Conservation (phyloP, 2,888 invertebrate species). For the Tenthredo notha region DNA sequence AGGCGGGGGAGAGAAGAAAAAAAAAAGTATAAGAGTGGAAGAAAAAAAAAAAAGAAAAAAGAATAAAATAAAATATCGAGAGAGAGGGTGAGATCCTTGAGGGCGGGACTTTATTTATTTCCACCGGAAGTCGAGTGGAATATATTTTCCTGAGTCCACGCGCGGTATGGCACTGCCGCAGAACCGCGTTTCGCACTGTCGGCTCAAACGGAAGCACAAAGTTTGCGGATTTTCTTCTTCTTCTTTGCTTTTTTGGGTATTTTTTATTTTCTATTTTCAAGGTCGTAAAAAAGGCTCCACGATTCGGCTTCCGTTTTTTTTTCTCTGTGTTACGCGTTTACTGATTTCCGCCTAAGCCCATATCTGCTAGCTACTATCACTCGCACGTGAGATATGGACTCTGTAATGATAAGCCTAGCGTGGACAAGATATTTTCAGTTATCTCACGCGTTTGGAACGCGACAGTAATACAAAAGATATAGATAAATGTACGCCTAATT, state of each 20-base stretch:
- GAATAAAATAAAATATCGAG: constrained; percentile 44
- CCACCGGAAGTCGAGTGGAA: constrained; percentile 78
- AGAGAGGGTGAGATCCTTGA: constrained; percentile 55
- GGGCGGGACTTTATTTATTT: constrained; percentile 78
- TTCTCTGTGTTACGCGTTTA: neutral
- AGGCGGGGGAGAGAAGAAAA: neutral
- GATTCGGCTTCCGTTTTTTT: neutral
- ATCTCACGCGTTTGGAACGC: constrained; percentile 70
- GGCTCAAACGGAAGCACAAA: constrained; percentile 77
- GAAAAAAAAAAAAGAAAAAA: constrained; percentile 19
- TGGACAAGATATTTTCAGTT: constrained; percentile 60
- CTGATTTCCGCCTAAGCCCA: neutral
- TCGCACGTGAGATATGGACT: neutral
- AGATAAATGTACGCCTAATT: neutral
- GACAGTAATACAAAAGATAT: constrained; percentile 61
- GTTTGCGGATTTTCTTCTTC: constrained; percentile 71
- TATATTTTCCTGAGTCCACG: constrained; percentile 75
- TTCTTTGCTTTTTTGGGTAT: constrained; percentile 26
- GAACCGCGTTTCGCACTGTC: constrained; percentile 20
- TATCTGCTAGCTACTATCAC: neutral
- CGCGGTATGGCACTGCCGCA: constrained; percentile 42
- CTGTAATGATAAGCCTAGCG: neutral
- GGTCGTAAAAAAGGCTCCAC: too few species aligned
- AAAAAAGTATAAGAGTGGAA: too few species aligned
- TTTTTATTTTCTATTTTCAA: constrained; percentile 62